Conservation (phyloP, 1,140 invertebrate genomes). For the Temnothorax longispinosus region DNA sequence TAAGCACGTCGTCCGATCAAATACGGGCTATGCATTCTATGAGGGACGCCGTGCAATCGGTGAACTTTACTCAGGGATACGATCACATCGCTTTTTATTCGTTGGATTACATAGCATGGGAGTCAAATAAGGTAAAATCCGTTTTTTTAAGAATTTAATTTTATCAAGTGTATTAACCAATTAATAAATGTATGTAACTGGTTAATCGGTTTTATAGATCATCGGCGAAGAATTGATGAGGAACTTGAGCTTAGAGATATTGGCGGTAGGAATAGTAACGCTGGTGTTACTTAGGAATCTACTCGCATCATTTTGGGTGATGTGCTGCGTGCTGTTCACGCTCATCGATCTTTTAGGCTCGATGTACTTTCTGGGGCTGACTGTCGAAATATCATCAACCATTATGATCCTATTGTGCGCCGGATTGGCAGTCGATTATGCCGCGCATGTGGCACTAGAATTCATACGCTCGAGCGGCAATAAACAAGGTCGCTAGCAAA, state of each 20-base stretch:
- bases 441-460: slow-evolving; percentile 87
- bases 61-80: slow-evolving; percentile 77
- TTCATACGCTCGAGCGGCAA: slow-evolving; percentile 85
- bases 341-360: slow-evolving; percentile 87
- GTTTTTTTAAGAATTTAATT: neutral
- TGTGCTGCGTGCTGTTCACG: slow-evolving; percentile 86
- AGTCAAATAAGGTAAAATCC: slow-evolving; percentile 78
- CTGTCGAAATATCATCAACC: slow-evolving; percentile 87
- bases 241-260: slow-evolving; percentile 86
- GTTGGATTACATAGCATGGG: slow-evolving; percentile 81
- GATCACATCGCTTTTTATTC: slow-evolving; percentile 80
- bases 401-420: slow-evolving; percentile 85
- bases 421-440: slow-evolving; percentile 87
- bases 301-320: slow-evolving; percentile 85
- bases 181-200: neutral
- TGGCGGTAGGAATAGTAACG: slow-evolving; percentile 86
- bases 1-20: slow-evolving; percentile 80
- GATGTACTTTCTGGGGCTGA: slow-evolving; percentile 87
- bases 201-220: slow-evolving; percentile 79
- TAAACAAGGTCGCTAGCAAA: slow-evolving; percentile 78
- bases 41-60: slow-evolving; percentile 73
- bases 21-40: slow-evolving; percentile 81
- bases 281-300: slow-evolving; percentile 86
- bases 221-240: slow-evolving; percentile 87
- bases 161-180: neutral